Conservation (phyloP, 2,113 vertebrate genomes). For the Lipophrys pholis region DNA sequence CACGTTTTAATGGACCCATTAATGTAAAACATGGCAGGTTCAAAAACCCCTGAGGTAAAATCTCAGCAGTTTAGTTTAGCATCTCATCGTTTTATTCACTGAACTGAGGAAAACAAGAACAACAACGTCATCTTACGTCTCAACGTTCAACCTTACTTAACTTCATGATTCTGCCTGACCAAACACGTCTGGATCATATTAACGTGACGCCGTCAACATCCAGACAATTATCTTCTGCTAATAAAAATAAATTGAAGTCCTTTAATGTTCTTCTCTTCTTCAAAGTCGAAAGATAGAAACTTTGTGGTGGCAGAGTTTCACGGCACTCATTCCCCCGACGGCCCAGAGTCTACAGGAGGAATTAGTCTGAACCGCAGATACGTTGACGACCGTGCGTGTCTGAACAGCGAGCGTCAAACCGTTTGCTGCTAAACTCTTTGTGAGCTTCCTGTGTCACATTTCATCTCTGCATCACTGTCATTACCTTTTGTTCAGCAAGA, state of each 20-base stretch:
- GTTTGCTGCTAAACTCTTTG: slow-evolving; percentile 2
- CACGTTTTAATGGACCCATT: no score
- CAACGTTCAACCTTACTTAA: neutral
- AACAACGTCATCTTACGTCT: no score
- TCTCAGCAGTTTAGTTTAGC: no score
- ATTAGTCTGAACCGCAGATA: slow-evolving; percentile 47
- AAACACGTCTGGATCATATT: neutral
- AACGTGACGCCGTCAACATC: neutral
- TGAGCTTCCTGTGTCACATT: slow-evolving; percentile 18
- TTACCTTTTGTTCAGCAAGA: neutral
- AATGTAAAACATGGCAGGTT: no score
- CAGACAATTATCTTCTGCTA: neutral
- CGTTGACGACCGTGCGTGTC: slow-evolving; percentile 29
- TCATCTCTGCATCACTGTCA: slow-evolving; percentile 11
- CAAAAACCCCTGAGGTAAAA: no score
- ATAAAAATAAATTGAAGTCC: neutral
- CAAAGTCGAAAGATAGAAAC: neutral
- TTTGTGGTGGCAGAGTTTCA: slow-evolving; percentile 11
- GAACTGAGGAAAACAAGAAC: no score
- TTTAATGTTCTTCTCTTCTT: slow-evolving; percentile 1
- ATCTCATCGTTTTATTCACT: no score
- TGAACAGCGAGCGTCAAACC: slow-evolving; percentile 37
- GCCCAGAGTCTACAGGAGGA: neutral
- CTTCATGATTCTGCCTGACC: neutral
- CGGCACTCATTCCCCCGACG: neutral